Evolutionary conservation across 2,797 vertebrate species (phyloP).

Genomic region (Acrossocheilus fasciatus): DNA sequence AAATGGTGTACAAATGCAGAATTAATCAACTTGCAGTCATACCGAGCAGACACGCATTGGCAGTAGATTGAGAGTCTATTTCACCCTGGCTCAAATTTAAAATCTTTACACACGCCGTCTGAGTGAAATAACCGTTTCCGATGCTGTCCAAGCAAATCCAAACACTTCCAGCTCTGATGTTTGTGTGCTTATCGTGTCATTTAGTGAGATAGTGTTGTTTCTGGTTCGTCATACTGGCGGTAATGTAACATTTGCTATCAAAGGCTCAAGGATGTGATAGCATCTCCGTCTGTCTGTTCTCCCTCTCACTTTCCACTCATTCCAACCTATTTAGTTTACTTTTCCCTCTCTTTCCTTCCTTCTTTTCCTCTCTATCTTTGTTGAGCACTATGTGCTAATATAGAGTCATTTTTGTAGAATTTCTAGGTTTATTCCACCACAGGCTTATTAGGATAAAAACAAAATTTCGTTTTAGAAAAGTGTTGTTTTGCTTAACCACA

Average conservation of each 20-base stretch:
- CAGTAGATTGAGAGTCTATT: constrained; percentile 10
- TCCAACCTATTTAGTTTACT: constrained; percentile 47
- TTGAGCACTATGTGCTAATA: background rate
- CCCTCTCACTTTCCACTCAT: constrained; percentile 66
- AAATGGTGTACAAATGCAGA: constrained; percentile 9
- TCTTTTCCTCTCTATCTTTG: constrained; percentile 54
- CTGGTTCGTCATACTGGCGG: constrained; percentile 13
- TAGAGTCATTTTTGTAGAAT: background rate
- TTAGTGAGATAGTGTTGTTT: constrained; percentile 15
- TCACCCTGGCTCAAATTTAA: constrained; percentile 19
- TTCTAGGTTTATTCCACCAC: background rate
- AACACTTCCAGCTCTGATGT: constrained; percentile 39
- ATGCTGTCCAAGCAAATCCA: constrained; percentile 28
- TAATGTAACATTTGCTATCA: constrained; percentile 29
- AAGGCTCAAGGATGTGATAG: constrained; percentile 32
- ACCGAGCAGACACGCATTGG: background rate
- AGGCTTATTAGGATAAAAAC: background rate
- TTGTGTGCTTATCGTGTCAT: constrained; percentile 25
- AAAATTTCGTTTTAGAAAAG: background rate
- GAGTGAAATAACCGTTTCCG: constrained; percentile 13
- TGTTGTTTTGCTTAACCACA: background rate
- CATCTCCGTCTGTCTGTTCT: constrained; percentile 30
- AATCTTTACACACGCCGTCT: constrained; percentile 2
- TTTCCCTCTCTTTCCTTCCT: constrained; percentile 32
- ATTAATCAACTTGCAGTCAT: background rate